Conservation (phyloP, 1,140 invertebrate genomes). For the Diabrotica virgifera region DNA sequence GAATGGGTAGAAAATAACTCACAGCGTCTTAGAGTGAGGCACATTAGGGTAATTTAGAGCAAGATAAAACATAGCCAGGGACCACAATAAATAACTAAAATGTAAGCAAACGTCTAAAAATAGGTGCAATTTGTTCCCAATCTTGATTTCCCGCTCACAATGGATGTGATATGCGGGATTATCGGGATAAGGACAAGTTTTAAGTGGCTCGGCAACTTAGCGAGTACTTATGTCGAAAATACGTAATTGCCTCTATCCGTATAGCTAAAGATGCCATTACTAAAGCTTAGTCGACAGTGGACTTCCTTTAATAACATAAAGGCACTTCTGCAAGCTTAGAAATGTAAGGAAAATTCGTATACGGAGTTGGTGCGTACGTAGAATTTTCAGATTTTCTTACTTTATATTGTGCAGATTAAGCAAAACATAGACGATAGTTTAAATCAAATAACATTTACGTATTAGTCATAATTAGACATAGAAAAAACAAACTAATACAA, state of each 20-base stretch:
- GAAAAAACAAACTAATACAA: too few species aligned
- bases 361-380: too few species aligned
- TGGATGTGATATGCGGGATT: conserved; percentile 19
- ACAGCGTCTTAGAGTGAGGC: conserved; percentile 16
- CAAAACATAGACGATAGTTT: too few species aligned
- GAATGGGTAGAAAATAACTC: conserved; percentile 20
- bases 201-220: conserved; percentile 15
- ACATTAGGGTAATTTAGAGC: conserved; percentile 21
- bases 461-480: too few species aligned
- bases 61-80: conserved; percentile 17
- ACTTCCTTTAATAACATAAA: neutral
- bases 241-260: conserved; percentile 11
- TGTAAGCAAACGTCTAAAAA: conserved; percentile 22
- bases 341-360: neutral
- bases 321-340: neutral
- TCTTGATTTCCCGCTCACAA: conserved; percentile 18
- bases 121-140: conserved; percentile 17
- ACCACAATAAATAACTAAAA: conserved; percentile 19
- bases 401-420: too few species aligned
- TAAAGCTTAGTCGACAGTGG: conserved; percentile 3
- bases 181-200: conserved; percentile 17
- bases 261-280: conserved; percentile 5
- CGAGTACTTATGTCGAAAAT: conserved; percentile 18
- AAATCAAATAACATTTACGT: too few species aligned
- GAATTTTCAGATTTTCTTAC: too few species aligned